phyloP scores from a whole-genome alignment of 2,888 invertebrate species.

The Drosophila subquinaria region DNA sequence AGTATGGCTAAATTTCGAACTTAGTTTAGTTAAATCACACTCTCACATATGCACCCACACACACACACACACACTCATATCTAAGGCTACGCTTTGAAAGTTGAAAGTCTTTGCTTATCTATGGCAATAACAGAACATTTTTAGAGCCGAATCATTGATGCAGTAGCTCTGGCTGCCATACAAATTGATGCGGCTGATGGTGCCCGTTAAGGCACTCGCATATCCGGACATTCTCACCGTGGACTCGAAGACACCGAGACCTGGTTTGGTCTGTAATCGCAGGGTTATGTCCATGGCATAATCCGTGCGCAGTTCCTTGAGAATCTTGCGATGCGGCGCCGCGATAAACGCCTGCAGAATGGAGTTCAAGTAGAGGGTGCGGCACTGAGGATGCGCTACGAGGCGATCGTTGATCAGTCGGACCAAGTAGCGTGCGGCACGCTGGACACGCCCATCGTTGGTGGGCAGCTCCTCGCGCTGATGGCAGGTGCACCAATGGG shows the following conservation, averaged over 20 bases:
- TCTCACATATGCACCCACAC: conserved; percentile 3
- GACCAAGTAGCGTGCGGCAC: conserved; percentile 88
- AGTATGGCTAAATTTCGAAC: conserved; percentile 31
- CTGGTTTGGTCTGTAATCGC: conserved; percentile 86
- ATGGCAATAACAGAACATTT: conserved; percentile 92
- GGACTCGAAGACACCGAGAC: conserved; percentile 90
- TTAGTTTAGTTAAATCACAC: conserved; percentile 14
- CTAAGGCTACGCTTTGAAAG: conserved; percentile 61
- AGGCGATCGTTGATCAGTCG: conserved; percentile 89
- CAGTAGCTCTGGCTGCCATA: conserved; percentile 93
- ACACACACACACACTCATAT: conserved; percentile 7
- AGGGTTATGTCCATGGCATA: conserved; percentile 85
- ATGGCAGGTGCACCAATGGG: conserved; percentile 96
- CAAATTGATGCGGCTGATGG: conserved; percentile 91
- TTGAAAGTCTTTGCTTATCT: conserved; percentile 73
- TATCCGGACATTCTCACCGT: conserved; percentile 87
- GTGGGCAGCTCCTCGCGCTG: conserved; percentile 87
- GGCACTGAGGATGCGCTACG: conserved; percentile 88
- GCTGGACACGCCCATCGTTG: conserved; percentile 86
- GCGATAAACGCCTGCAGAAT: conserved; percentile 90
- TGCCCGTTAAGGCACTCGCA: conserved; percentile 86
- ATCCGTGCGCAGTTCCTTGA: conserved; percentile 81
- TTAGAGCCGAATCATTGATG: conserved; percentile 90
- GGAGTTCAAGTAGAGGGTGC: conserved; percentile 87
- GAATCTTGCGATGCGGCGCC: conserved; percentile 82